Conservation (phyloP, 2,113 vertebrate genomes). For the Athene cunicularia region DNA sequence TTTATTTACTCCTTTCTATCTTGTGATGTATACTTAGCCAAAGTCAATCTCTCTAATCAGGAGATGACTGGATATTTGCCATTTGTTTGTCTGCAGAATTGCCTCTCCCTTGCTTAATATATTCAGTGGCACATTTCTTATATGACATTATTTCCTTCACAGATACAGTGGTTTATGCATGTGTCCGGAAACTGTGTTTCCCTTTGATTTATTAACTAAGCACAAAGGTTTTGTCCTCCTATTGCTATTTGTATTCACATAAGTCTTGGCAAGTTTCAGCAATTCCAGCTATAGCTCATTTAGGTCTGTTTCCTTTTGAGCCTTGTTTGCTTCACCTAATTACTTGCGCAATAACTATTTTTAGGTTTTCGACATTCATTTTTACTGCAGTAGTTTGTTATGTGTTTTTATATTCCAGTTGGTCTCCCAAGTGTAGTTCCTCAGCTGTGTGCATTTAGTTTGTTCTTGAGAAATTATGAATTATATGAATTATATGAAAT, state of each 20-base stretch:
- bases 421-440: neutral
- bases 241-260: neutral
- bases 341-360: constrained; percentile 48
- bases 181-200: neutral
- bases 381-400: neutral
- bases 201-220: constrained; percentile 45
- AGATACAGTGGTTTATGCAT: neutral
- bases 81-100: neutral
- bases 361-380: constrained; percentile 5
- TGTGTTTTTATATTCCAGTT: neutral
- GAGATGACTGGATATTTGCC: neutral
- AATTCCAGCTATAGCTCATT: constrained; percentile 36
- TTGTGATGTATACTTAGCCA: neutral
- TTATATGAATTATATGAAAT: no score
- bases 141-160: neutral
- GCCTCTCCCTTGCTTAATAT: neutral
- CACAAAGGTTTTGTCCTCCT: neutral
- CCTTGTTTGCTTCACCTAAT: constrained; percentile 40
- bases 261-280: constrained; percentile 1
- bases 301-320: constrained; percentile 20
- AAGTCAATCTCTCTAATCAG: constrained; percentile 4
- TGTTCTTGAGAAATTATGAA: constrained; percentile 11
- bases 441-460: neutral
- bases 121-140: constrained; percentile 42
- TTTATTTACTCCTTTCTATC: constrained; percentile 3